phyloP scores from a whole-genome alignment of 1,140 invertebrate genomes.

The Vollenhovia emeryi region DNA sequence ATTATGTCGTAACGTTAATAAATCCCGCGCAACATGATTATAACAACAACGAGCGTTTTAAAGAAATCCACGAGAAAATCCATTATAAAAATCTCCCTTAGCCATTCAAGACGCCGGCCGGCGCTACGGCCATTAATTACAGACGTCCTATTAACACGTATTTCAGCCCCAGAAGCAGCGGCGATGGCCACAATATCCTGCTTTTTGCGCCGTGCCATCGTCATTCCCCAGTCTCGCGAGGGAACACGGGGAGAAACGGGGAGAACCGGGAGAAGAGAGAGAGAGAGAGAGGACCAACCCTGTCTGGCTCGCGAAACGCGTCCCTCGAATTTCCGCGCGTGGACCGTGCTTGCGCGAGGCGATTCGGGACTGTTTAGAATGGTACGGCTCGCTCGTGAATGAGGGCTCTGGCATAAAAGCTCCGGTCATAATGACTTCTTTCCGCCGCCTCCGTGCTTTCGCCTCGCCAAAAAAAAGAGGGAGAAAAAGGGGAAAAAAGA shows the following conservation, averaged over 20 bases:
- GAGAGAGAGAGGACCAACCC: too few relatives aligned
- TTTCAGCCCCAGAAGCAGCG: not conserved
- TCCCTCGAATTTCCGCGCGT: conserved; percentile 25
- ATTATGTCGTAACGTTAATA: conserved; percentile 49
- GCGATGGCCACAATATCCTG: conserved; percentile 18
- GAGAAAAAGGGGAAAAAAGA: not conserved
- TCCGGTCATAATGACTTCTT: conserved; percentile 53
- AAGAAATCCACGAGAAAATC: conserved; percentile 27
- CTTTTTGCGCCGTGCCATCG: conserved; percentile 18
- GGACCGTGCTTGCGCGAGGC: too few relatives aligned
- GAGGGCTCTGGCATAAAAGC: conserved; percentile 44
- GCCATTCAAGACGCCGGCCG: conserved; percentile 24
- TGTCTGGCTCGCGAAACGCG: not conserved
- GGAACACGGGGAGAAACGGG: not conserved
- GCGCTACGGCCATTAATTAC: conserved; percentile 41
- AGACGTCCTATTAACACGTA: conserved; percentile 46
- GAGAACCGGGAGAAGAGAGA: too few relatives aligned
- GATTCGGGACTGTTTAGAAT: conserved; percentile 15
- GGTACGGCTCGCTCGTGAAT: conserved; percentile 39
- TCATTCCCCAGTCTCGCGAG: not conserved
- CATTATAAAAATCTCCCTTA: conserved; percentile 50
- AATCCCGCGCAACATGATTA: conserved; percentile 50
- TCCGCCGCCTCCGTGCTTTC: conserved; percentile 15
- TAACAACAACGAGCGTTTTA: conserved; percentile 49
- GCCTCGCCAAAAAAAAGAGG: not conserved